Evolutionary conservation across 2,113 vertebrate species (phyloP).

Genomic region (Lamprologus tigripictilis): DNA sequence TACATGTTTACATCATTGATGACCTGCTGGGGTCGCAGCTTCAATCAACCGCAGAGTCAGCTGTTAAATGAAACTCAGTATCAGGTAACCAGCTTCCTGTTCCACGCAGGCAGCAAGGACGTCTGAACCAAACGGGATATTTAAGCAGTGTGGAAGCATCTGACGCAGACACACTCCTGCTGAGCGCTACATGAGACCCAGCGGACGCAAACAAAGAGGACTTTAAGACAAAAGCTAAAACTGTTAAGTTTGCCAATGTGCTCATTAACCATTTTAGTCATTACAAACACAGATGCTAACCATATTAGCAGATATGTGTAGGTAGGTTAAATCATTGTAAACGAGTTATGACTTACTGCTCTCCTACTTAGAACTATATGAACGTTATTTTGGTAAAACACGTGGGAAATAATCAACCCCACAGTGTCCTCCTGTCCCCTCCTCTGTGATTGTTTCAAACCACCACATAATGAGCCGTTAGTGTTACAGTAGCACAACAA

Average conservation of each 20-base stretch:
- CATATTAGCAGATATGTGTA: neutral
- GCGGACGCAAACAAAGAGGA: accelerated
- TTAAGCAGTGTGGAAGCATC: neutral
- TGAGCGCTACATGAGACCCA: neutral
- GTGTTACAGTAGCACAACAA: neutral
- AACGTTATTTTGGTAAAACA: neutral
- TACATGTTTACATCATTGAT: neutral
- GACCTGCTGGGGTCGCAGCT: neutral
- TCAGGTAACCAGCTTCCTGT: neutral
- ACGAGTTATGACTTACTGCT: neutral
- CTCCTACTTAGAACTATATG: neutral
- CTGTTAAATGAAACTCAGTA: neutral
- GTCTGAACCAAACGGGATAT: neutral
- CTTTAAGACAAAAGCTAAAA: neutral
- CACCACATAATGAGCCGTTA: neutral
- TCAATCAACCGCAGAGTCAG: neutral
- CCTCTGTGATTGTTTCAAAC: neutral
- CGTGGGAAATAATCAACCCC: neutral
- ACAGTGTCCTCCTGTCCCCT: neutral
- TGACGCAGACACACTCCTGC: neutral
- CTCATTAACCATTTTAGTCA: neutral
- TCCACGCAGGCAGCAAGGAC: neutral
- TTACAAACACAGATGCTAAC: neutral
- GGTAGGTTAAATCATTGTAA: neutral
- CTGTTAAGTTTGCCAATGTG: neutral